Percentiles rank a stretch among this genome's conserved stretches.
Evolutionary conservation across 2,797 vertebrate genomes (phyloP).

Genomic region (Falco biarmicus): DNA sequence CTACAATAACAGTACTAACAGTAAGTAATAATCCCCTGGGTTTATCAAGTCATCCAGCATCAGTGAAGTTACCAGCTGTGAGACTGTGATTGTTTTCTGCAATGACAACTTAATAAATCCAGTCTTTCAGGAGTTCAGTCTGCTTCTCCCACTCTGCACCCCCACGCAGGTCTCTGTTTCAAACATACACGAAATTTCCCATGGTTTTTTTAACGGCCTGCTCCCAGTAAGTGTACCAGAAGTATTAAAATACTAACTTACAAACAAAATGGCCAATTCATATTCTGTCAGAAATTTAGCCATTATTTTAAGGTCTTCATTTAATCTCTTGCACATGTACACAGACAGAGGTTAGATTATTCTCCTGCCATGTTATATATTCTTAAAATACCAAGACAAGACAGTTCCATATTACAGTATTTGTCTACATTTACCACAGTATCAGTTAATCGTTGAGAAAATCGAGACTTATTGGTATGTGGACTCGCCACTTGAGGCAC

Average conservation of each 20-base stretch:
- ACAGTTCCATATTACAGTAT: too few species aligned
- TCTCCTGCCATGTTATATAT: neutral
- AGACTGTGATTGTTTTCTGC: neutral
- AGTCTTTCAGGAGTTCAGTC: neutral
- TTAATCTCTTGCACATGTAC: neutral
- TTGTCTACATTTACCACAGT: neutral
- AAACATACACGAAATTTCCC: neutral
- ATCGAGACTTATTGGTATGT: neutral
- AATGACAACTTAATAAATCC: neutral
- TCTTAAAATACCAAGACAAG: neutral
- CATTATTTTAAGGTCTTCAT: neutral
- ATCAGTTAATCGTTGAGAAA: neutral
- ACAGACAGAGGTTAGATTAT: neutral
- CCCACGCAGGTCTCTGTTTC: neutral
- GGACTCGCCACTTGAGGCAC: neutral
- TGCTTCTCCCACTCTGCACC: neutral
- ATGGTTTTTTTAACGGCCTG: neutral
- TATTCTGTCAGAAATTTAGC: neutral
- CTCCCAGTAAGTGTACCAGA: neutral
- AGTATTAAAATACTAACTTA: neutral
- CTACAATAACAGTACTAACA: neutral
- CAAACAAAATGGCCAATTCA: neutral
- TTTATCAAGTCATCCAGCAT: neutral
- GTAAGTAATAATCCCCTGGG: neutral
- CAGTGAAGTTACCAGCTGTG: neutral